Evolutionary conservation across 1,140 invertebrate species (phyloP), one percentile per base, ranked within the genome.

Genomic region (Arctopsyche grandis): DNA sequence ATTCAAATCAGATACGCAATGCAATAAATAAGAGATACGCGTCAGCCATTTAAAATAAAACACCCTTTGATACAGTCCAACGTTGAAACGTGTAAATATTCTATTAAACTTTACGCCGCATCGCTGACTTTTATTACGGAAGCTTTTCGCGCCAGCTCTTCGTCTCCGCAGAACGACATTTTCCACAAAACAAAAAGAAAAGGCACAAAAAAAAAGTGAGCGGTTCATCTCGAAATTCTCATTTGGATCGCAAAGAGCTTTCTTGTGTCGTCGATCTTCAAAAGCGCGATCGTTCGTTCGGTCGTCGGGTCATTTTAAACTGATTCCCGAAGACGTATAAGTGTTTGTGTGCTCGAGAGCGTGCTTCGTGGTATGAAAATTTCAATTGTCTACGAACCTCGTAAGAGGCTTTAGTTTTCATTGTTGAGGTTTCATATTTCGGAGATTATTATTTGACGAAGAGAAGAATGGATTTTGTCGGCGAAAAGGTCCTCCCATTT

Each of bases 381-480:
- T 14, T 52, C 29, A 7, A 52, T 52, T 16, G 48, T 14, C 4
- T 52, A 14, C 16, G 48, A 1, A 3, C 48, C 48, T 12, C 12
- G 48, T 52, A 52, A 52, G 48, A 52, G 48, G 48, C 48, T 52
- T 52, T 52, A 12, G 16, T 52, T 52, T 52, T 52, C 48, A 52
- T 52, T 52, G 48, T 52, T 52, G 10, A 52, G 5, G 4, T 16
- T 52, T 52, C 3, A 52, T 52, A 52, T 52, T 52, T 12, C 48
- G 12, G 10, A 52, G 48, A 52, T 52, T 52, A 52, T 52, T 14
- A 14, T 52, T 52, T 52, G 29, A 38, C 12, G 48, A 52, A 52
- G 48, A 3, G 1, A 52, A 52, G 16, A 12, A 7, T 5, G 12
- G 48, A 52, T 52, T 12, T 52, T 16, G 48, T 38, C 29, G 7